Evolutionary conservation across 64 coral and sea anemone species (phyloP), one percentile per base, ranked within the genome.

Genomic region (Pocillopora verrucosa): DNA sequence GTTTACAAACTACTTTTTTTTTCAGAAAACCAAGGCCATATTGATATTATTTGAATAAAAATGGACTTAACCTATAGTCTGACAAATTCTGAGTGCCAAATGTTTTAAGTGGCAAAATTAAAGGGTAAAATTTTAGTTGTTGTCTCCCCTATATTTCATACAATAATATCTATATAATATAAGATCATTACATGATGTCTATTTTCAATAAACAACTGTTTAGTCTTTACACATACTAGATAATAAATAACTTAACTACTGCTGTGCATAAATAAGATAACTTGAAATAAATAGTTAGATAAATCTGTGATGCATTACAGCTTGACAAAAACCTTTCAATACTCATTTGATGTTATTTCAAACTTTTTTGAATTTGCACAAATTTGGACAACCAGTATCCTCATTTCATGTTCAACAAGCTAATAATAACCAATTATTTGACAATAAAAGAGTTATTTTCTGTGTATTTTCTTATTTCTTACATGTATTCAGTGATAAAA

Each of bases 251-350:
- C 16, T 77, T 78, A 20, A 34, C 67, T 36, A 22, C 60, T 19
- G 34, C 41, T 67, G 80, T 56, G 62, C 61, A 83, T 83, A 83
- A 83, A 84, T 67, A 82, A 82, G 15, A 16, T 30, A 64, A 61
- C 80, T 30, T 24, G 1, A 22, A 59, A 58, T 58, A 75, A 38
- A 75, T 75, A 73, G 22, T 73, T 0, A 24, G 35, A 14, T 75
- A 75, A 35, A 36, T 36, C 38, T 75, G 4, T 75, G 41, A 51
- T 51, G 41, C 41, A 51, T 51, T 51, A 51, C 3, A 51, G 1
- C 41, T 51, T 30, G 7, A 51, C 41, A 51, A 51, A 51, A 51
- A 51, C 41, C 41, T 51, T 0, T 4, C 41, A 51, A 51, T 51
- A 51, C 41, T 7, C 41, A 51, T 51, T 51, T 51, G 41, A 51